Base-by-base conservation (phyloP, 2,113 vertebrate species). In the Gnathonemus longibarbis region DNA sequence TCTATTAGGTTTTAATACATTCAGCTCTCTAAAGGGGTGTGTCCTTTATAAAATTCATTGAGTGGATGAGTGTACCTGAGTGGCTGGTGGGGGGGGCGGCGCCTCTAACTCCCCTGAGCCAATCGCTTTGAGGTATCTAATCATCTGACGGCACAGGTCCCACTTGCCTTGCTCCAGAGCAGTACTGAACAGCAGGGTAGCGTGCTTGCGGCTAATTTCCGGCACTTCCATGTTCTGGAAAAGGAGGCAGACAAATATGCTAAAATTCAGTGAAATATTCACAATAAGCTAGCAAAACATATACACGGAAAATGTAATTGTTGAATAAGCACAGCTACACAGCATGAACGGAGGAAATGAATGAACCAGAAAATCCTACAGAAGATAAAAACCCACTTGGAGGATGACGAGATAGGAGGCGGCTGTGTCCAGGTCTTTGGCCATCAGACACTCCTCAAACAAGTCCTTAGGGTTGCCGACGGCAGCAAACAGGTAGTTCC, bases 91-190 rank as follows among this genome's bases (percentile, higher is more conserved):
- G 85, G 97, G 94, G 93, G 98, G 98, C 50, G 98, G 98, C 3
- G 98, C 98, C 86, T 99, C 98, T 88, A 96, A 97, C 94, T 99
- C 98, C 88, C 98, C 98, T 90, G 98, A 98, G 90, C 98, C 98
- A 92, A 99, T 99, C 93, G 98, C 98, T 96, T 99, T 99, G 90
- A 99, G 97, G 95, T 99, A 99, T 92, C 98, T 95, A 93, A 99
- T 99, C 98, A 99, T 99, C 94, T 99, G 97, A 91, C 98, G 96
- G 93, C 98, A 99, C n/a, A 99, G 96, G 93, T 99, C 98, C 98
- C 98, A 99, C 91, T 98, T 98, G n/a, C 98, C 98, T 92, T 98
- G 97, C 90, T 99, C 98, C 7, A 99, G 95, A 1, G 98, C 98
- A 1, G 98, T 99, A 95, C 97, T 99, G 95, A 99, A 99, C 35